phyloP scores from a whole-genome alignment of 2,113 vertebrate genomes.

The Erythrolamprus reginae region DNA sequence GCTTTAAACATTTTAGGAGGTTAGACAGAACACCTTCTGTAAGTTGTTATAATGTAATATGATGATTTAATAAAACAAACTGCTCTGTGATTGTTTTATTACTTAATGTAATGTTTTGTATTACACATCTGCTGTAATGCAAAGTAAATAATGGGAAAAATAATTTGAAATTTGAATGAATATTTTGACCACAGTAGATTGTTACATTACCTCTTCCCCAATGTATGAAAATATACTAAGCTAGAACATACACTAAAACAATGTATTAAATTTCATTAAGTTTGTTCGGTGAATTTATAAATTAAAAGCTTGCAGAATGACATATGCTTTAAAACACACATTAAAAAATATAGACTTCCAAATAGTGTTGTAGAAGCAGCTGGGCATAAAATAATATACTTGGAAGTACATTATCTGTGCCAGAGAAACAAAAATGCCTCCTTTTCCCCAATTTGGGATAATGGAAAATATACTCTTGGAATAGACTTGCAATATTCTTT shows the following conservation, averaged over 20 bases:
- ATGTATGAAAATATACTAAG: not conserved
- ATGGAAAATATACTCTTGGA: not conserved
- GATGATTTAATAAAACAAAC: not conserved
- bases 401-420: not conserved
- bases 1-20: not conserved
- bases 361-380: not conserved
- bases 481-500: not conserved
- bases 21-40: not conserved
- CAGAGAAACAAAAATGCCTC: not conserved
- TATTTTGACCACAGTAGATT: not conserved
- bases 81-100: not conserved
- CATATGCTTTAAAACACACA: not conserved
- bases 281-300: not conserved
- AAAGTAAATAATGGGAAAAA: not conserved
- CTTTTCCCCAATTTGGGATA: not conserved
- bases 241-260: not conserved
- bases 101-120: not conserved
- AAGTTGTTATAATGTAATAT: not conserved
- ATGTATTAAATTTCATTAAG: not conserved
- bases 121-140: not conserved
- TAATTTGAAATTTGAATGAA: not conserved
- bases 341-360: not conserved
- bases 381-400: not conserved
- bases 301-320: not conserved
- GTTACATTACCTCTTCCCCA: not conserved